phyloP scores from a whole-genome alignment of 2,888 invertebrate genomes.

The Sylvicola fuscatus region DNA sequence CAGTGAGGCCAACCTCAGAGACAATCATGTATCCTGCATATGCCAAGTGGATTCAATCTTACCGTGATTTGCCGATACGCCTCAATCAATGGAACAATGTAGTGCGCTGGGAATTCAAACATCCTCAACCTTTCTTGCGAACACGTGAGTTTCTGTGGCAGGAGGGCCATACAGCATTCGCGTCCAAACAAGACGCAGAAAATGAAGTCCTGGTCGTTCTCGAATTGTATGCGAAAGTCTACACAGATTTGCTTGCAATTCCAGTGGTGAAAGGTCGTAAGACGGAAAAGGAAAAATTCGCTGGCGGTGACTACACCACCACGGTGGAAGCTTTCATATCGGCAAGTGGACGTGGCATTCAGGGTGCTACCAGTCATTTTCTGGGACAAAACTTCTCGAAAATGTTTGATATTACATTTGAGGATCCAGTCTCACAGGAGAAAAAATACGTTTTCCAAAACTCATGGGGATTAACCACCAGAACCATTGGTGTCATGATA shows the following conservation, averaged over 20 bases:
- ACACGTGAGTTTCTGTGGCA: constrained; percentile 99
- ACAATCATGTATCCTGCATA: constrained; percentile 99
- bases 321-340: constrained; percentile 93
- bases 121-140: constrained; percentile 95
- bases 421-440: constrained; percentile 79
- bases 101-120: constrained; percentile 99
- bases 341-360: constrained; percentile 84
- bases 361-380: constrained; percentile 96
- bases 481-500: constrained; percentile 85
- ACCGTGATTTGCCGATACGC: constrained; percentile 86
- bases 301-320: constrained; percentile 92
- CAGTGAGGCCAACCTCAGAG: constrained; percentile 95
- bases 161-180: constrained; percentile 95
- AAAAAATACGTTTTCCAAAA: constrained; percentile 87
- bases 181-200: constrained; percentile 61
- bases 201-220: constrained; percentile 68
- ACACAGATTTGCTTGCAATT: constrained; percentile 77
- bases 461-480: constrained; percentile 95
- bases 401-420: constrained; percentile 95
- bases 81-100: constrained; percentile 99
- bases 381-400: constrained; percentile 98
- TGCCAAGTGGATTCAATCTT: constrained; percentile 96
- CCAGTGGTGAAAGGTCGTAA: constrained; percentile 92
- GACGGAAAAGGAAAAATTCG: constrained; percentile 98
- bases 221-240: constrained; percentile 78